These are phyloP conservation scores for Cheilosia vernalis DNA, from an alignment of 2,888 invertebrate species.

Conservation along the genomic window DNA sequence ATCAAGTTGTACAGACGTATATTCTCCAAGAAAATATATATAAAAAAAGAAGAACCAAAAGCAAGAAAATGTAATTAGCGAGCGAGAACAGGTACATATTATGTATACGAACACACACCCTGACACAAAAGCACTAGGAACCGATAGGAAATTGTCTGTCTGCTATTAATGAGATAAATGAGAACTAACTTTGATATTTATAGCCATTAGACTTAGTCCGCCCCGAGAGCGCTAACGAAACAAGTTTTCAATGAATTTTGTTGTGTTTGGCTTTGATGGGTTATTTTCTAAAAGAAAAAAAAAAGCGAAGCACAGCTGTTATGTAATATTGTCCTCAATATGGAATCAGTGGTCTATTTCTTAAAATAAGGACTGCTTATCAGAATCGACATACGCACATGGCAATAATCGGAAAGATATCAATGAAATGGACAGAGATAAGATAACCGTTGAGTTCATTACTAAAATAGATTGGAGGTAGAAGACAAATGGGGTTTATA, in stretches of 20 bases:
- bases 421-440: slow-evolving; percentile 29
- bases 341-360: neutral
- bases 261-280: slow-evolving; percentile 17
- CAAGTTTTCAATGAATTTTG: slow-evolving; percentile 30
- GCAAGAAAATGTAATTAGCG: slow-evolving; percentile 34
- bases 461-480: slow-evolving; percentile 1
- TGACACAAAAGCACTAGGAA: slow-evolving; percentile 6
- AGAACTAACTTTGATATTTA: slow-evolving; percentile 65
- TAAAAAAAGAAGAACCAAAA: slow-evolving; percentile 6
- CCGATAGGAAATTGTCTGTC: slow-evolving; percentile 44
- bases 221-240: slow-evolving; percentile 42
- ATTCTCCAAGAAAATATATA: slow-evolving; percentile 10
- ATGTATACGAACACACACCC: slow-evolving; percentile 1
- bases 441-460: slow-evolving; percentile 30
- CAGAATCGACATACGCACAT: neutral
- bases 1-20: slow-evolving; percentile 15
- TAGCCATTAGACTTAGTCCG: slow-evolving; percentile 49
- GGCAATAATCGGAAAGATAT: slow-evolving; percentile 12
- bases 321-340: slow-evolving; percentile 26
- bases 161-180: slow-evolving; percentile 22
- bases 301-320: slow-evolving; percentile 3
- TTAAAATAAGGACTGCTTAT: slow-evolving; percentile 11
- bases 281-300: neutral
- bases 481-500: neutral
- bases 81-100: slow-evolving; percentile 7